Conservation (phyloP, 2,797 vertebrate species). For the Lophius americanus region DNA sequence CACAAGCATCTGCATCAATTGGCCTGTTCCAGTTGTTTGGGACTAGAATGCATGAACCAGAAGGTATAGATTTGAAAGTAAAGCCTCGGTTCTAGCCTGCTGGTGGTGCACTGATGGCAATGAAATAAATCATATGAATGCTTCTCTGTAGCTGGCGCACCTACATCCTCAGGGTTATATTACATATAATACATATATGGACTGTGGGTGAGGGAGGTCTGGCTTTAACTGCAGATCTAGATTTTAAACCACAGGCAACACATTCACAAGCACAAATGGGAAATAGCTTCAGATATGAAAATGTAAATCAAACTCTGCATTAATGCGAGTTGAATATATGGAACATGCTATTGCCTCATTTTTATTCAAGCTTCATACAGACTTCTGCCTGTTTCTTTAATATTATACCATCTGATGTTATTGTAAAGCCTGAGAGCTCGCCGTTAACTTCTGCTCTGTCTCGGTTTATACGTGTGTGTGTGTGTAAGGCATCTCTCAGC, state of each 20-base stretch:
- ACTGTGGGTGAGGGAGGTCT: neutral
- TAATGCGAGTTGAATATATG: slow-evolving; percentile 64
- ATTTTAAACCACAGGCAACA: slow-evolving; percentile 7
- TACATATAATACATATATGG: neutral
- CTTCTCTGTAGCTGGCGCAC: neutral
- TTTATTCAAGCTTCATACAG: slow-evolving; percentile 59
- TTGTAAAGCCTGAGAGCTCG: slow-evolving; percentile 28
- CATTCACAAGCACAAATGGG: slow-evolving; percentile 13
- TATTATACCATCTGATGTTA: slow-evolving; percentile 35
- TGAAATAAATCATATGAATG: neutral
- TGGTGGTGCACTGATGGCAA: neutral
- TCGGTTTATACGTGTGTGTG: slow-evolving; percentile 2
- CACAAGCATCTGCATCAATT: neutral
- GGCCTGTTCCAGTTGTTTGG: neutral
- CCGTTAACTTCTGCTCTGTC: slow-evolving; percentile 21
- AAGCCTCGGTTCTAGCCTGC: neutral
- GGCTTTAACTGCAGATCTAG: neutral
- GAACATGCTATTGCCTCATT: slow-evolving; percentile 60
- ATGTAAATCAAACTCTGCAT: slow-evolving; percentile 20
- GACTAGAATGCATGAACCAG: neutral
- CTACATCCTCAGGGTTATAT: neutral
- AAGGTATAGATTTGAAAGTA: neutral
- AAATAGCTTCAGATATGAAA: slow-evolving; percentile 32
- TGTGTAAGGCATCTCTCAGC: slow-evolving; percentile 37
- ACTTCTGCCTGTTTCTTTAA: slow-evolving; percentile 42